Conservation (phyloP, 2,888 invertebrate species). For the Ophion costatus region DNA sequence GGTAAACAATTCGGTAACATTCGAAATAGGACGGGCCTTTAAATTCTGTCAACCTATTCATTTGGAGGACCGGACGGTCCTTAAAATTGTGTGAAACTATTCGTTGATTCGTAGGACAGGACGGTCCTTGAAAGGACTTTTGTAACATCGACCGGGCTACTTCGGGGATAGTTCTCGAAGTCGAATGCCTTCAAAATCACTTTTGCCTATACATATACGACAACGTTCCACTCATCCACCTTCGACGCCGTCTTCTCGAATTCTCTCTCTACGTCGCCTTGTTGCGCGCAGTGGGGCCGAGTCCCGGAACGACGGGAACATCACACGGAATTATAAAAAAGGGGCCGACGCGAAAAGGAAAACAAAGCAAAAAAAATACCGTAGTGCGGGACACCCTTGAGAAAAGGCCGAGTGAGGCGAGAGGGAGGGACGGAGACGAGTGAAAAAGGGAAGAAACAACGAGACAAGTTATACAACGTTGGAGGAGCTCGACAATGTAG, state of each 20-base stretch:
- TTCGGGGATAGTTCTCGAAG: background rate
- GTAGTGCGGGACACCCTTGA: constrained; percentile 43
- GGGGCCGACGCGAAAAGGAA: constrained; percentile 49
- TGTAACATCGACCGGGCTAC: background rate
- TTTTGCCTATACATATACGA: constrained; percentile 4
- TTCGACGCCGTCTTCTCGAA: constrained; percentile 19
- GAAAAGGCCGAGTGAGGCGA: constrained; percentile 57
- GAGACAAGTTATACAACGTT: constrained; percentile 32
- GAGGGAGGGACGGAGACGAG: constrained; percentile 18
- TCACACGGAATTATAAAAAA: constrained; percentile 61
- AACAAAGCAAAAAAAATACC: constrained; percentile 24
- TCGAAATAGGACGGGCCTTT: background rate
- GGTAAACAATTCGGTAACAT: no score
- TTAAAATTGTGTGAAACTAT: background rate
- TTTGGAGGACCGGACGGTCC: background rate
- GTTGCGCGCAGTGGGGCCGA: constrained; percentile 45
- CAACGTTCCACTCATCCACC: constrained; percentile 49
- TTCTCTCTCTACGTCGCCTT: constrained; percentile 56
- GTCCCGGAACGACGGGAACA: constrained; percentile 60
- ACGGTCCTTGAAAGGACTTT: background rate
- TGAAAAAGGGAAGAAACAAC: constrained; percentile 35
- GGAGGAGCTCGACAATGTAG: constrained; percentile 53
- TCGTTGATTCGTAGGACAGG: background rate
- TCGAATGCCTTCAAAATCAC: background rate
- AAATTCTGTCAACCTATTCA: background rate